Conservation (phyloP, 1,140 invertebrate species). For the Bombus impatiens region DNA sequence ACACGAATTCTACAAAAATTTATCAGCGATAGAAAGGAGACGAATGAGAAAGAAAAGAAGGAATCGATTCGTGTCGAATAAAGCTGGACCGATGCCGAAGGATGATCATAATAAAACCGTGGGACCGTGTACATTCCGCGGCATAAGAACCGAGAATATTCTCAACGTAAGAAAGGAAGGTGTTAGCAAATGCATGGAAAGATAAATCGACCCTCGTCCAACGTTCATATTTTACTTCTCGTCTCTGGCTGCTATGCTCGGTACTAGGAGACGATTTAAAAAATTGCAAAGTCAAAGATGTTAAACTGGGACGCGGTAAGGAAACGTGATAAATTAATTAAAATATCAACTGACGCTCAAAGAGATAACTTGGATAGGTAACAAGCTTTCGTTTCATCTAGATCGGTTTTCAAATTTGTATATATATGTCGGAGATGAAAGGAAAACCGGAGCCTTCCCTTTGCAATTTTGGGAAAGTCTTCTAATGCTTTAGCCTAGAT, state of each 20-base stretch:
- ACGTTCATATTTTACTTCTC: conserved; percentile 1
- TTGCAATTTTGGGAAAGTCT: too few species aligned
- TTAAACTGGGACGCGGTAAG: too few species aligned
- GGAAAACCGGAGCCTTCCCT: too few species aligned
- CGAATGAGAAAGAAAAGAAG: not conserved
- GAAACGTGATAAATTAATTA: not conserved
- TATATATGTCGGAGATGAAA: too few species aligned
- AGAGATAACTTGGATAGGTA: not conserved
- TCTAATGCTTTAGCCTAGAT: too few species aligned
- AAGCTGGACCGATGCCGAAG: conserved; percentile 19
- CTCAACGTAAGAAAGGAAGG: not conserved
- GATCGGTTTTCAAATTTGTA: not conserved
- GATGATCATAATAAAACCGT: conserved; percentile 35
- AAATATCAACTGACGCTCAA: not conserved
- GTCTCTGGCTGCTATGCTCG: not conserved
- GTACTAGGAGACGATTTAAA: not conserved
- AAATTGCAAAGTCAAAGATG: not conserved
- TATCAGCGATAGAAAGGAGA: conserved; percentile 24
- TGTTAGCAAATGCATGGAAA: conserved; percentile 10
- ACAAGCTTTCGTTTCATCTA: not conserved
- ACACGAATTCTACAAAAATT: conserved; percentile 45
- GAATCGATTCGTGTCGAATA: conserved; percentile 19
- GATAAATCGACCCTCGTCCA: not conserved
- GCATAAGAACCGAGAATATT: conserved; percentile 16
- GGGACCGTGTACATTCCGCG: not conserved